Evolutionary conservation across 2,113 vertebrate genomes (phyloP), one percentile per base, ranked within the genome.

Genomic region (Pagrus major): DNA sequence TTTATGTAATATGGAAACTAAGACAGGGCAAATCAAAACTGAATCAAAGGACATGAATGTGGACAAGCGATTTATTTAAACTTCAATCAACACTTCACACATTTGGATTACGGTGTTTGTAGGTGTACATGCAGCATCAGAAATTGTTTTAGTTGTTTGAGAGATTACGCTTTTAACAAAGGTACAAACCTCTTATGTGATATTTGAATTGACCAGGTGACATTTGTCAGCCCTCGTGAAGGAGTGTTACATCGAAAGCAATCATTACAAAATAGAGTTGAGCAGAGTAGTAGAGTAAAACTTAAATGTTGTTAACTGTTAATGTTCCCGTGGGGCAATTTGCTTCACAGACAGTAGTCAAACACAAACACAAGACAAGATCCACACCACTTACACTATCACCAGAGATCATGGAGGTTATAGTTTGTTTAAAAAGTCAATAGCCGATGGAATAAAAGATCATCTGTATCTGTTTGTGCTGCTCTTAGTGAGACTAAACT

Each of bases 1-100:
- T 65, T 84, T 88, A 76, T 75, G 10, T 85, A 86, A 80, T 23
- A 47, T 15, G 27, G 5, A n/a, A 63, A 69, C 47, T 20, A 55
- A 39, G 18, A 44, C 6, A 29, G 23, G 5, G 9, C 3, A 52
- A 37, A 54, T 54, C 14, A 54, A 65, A 18, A 52, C 4, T 58
- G 59, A 68, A 46, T 33, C 23, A 25, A 52, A 59, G 9, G 1
- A 31, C 9, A 4, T 9, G 9, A 31, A 46, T 73, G 20, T 58
- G 9, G 14, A 61, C 5, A 2, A 20, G 29, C 10, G 11, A 47
- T 73, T 23, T 37, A 21, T 65, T 20, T 6, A 15, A 33, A 8
- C 37, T 39, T 20, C 39, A 49, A 29, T 46, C 55, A 41, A 20
- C 18, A 15, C 2, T 35, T 16, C 11, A 18, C 20, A 54, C 20